phyloP scores from a whole-genome alignment of 2,888 invertebrate species.

The Pollenia amentaria region DNA sequence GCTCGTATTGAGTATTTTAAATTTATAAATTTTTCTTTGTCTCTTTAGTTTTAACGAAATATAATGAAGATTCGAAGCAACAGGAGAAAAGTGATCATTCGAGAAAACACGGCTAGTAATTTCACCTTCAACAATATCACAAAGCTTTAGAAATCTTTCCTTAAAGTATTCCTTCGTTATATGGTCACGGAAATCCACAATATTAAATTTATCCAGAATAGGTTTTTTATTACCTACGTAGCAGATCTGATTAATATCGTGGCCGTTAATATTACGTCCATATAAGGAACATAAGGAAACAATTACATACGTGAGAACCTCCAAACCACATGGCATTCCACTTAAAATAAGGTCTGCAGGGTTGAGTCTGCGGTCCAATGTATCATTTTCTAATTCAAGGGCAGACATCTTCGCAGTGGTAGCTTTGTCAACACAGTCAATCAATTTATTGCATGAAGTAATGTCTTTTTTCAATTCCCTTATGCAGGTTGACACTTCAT shows the following conservation, averaged over 20 bases:
- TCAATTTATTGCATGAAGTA: not conserved
- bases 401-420: not conserved
- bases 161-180: no score
- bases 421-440: not conserved
- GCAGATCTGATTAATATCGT: constrained; percentile 1
- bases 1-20: no score
- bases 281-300: not conserved
- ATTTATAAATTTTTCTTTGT: no score
- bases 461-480: not conserved
- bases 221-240: no score
- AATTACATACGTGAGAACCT: not conserved
- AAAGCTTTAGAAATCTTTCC: no score
- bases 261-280: not conserved
- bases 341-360: not conserved
- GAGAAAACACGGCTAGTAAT: no score
- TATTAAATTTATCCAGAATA: no score
- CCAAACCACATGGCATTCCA: not conserved
- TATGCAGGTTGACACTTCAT: not conserved
- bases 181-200: no score
- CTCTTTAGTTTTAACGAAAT: no score
- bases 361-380: not conserved
- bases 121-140: no score
- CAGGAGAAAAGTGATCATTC: no score
- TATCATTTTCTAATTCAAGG: not conserved
- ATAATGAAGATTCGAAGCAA: no score